A percentile compares a stretch with the other conserved stretches of the same genome.
These are phyloP conservation scores for Furcifer pardalis DNA, from an alignment of 2,797 vertebrate species.

Conservation along the genomic window DNA sequence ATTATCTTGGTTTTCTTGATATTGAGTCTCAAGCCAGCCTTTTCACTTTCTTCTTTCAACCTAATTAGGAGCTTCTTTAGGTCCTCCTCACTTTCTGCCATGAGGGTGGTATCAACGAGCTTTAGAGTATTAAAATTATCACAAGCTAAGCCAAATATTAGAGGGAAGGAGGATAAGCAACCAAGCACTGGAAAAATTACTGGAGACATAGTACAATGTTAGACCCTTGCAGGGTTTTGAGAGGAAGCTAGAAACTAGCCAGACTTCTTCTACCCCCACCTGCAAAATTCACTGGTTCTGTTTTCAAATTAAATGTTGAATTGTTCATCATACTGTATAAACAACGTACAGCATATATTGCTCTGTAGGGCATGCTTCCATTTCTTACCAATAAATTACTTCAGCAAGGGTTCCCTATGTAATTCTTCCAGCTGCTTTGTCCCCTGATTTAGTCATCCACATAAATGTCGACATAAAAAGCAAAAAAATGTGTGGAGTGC, in stretches of 20 bases:
- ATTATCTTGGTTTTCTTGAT: too few relatives aligned
- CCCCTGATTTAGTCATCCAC: not conserved
- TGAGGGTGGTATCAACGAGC: too few relatives aligned
- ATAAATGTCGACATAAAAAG: constrained; percentile 1
- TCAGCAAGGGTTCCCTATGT: not conserved
- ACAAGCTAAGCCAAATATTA: too few relatives aligned
- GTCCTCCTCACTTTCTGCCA: too few relatives aligned
- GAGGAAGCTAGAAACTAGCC: too few relatives aligned
- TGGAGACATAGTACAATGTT: too few relatives aligned
- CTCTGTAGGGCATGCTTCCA: not conserved
- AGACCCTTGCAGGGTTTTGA: not conserved
- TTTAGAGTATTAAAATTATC: too few relatives aligned
- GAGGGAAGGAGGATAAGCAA: too few relatives aligned
- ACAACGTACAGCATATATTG: not conserved
- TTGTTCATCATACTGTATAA: not conserved
- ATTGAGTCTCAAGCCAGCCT: too few relatives aligned
- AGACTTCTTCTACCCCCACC: not conserved
- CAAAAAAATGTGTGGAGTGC: not conserved
- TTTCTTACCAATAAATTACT: not conserved
- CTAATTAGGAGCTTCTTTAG: too few relatives aligned
- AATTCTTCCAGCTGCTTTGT: constrained; percentile 4
- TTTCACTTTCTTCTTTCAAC: too few relatives aligned
- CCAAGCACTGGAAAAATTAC: too few relatives aligned
- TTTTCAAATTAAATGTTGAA: not conserved
- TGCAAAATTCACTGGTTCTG: not conserved